Base-by-base conservation (phyloP, 2,113 vertebrate genomes). In the Calonectris borealis region DNA sequence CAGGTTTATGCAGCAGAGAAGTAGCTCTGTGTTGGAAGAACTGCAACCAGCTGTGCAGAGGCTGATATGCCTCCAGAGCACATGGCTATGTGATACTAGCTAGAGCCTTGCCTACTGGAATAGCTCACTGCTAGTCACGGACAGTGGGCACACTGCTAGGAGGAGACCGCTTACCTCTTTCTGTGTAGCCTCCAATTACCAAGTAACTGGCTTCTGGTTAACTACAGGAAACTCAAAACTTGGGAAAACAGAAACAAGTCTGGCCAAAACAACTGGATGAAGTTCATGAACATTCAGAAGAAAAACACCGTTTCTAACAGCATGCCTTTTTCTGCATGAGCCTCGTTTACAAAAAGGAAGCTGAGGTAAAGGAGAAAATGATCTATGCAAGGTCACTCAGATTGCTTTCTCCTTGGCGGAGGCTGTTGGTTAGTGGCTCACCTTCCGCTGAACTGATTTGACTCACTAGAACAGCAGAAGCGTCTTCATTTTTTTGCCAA, bases 361-460 rank as follows among this genome's bases (percentile, higher is more conserved):
- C n/a, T 91, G 93, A 92, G 26, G 85, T 77, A 94, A 83, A 72
- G 82, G 83, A 95, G 90, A 93, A 72, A 90, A 88, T 92, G 40
- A 77, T 76, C 65, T 58, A 2, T 31, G 27, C 60, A 22, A 64
- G 65, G 57, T 89, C 72, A 75, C 21, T 91, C 17, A 34, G 36
- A 13, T 26, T 82, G 73, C 60, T 58, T 55, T 38, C 51, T 86
- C 40, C 54, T 83, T 92, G 68, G 71, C 5, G 2, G 64, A 84
- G n/a, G 42, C 65, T 62, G 26, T 13, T 86, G 44, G 29, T 75
- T 24, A 34, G 55, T 51, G 31, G 40, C 60, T 93, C 34, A 75
- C 91, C 71, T 86, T 90, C 62, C 3, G 9, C 76, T 65, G 22
- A 34, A 24, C 32, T 70, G 55, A 32, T 82, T 42, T 89, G 60